Evolutionary conservation across 2,888 invertebrate species (phyloP).

Genomic region (Torymus auratus): DNA sequence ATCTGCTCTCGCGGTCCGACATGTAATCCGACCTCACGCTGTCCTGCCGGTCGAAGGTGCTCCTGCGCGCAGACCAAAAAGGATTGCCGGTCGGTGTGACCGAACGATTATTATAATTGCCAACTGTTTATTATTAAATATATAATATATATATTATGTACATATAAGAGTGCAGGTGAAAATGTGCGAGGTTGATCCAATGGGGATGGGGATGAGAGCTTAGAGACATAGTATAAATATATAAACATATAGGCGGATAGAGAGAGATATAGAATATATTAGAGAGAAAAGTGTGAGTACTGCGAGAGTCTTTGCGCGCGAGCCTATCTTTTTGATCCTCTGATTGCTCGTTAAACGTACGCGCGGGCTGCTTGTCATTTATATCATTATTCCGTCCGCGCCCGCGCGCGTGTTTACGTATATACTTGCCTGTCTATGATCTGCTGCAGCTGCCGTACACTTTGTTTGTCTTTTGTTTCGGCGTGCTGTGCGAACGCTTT

Average conservation of each 20-base stretch:
- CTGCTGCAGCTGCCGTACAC: no score
- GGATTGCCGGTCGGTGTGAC: no score
- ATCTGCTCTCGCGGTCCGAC: constrained; percentile 90
- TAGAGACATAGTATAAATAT: no score
- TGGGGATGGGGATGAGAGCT: not conserved
- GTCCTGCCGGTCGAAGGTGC: constrained; percentile 92
- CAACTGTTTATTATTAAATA: no score
- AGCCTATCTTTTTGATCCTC: constrained; percentile 1
- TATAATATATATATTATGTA: not conserved
- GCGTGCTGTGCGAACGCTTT: no score
- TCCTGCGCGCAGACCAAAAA: constrained; percentile 78
- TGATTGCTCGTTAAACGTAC: constrained; percentile 27
- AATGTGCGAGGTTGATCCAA: not conserved
- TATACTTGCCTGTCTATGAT: not conserved
- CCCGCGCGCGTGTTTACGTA: not conserved
- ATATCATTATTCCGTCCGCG: not conserved
- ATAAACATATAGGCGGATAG: no score
- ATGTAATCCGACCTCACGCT: constrained; percentile 93
- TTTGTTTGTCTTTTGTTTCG: no score
- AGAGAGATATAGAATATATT: not conserved
- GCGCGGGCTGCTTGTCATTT: not conserved
- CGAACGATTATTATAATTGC: no score
- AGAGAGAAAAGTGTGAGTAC: not conserved
- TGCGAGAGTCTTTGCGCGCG: not conserved
- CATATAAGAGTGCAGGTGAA: not conserved